A percentile compares a stretch with the other conserved stretches of the same genome.
Evolutionary conservation across 2,888 invertebrate species (phyloP).

Genomic region (Phoronis australis): DNA sequence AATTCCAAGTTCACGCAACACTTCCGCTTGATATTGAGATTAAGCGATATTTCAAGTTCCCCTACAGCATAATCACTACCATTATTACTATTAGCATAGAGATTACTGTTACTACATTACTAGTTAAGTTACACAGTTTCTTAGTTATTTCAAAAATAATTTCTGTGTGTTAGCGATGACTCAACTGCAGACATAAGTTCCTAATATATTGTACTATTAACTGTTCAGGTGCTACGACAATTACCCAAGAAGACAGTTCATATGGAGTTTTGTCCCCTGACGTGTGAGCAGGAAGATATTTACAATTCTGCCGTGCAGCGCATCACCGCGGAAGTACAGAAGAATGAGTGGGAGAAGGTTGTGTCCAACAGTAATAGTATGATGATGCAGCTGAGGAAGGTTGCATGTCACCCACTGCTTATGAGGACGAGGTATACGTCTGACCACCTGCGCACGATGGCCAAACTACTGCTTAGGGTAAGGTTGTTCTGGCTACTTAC

Average conservation of each 20-base stretch:
- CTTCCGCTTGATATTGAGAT: no score
- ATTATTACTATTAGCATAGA: no score
- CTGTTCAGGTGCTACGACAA: constrained; percentile 60
- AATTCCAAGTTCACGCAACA: no score
- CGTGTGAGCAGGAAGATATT: constrained; percentile 65
- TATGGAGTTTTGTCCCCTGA: constrained; percentile 66
- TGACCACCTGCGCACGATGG: constrained; percentile 62
- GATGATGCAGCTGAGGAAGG: constrained; percentile 81
- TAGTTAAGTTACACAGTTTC: no score
- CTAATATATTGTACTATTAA: no score
- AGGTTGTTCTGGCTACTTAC: no score
- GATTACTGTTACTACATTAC: no score
- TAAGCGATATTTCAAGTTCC: no score
- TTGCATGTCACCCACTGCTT: constrained; percentile 89
- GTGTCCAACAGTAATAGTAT: constrained; percentile 40
- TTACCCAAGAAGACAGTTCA: constrained; percentile 77
- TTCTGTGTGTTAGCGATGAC: no score
- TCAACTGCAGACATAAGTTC: no score
- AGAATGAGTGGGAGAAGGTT: constrained; percentile 11
- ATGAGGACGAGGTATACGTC: constrained; percentile 67
- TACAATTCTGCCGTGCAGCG: constrained; percentile 68
- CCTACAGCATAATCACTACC: no score
- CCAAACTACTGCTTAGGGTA: constrained; percentile 55
- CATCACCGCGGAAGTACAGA: constrained; percentile 18
- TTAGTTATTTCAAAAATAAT: no score